phyloP scores from a whole-genome alignment of 2,113 vertebrate species.

The Marmota monax region DNA sequence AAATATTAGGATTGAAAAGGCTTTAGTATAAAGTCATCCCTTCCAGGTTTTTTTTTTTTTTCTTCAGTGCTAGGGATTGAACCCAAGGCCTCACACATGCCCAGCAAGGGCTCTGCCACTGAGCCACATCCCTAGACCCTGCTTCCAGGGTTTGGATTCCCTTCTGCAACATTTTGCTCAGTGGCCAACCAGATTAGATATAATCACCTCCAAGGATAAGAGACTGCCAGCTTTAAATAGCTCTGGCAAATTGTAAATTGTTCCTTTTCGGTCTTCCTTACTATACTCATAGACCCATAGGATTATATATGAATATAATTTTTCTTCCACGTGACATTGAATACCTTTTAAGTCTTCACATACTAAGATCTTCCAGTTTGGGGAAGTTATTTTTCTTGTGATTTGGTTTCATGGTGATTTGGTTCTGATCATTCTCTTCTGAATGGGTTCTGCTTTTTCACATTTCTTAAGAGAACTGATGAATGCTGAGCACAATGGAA shows the following conservation, averaged over 20 bases:
- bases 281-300: neutral
- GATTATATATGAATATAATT: neutral
- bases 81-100: too few relatives aligned
- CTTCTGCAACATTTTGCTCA: neutral
- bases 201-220: neutral
- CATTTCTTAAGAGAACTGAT: neutral
- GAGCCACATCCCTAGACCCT: too few relatives aligned
- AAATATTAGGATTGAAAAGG: neutral
- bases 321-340: neutral
- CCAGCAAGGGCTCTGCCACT: too few relatives aligned
- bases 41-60: too few relatives aligned
- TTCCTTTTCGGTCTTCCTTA: slow-evolving; percentile 34
- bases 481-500: neutral
- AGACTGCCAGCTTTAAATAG: neutral
- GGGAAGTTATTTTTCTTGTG: neutral
- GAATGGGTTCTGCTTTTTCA: neutral
- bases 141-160: neutral
- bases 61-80: too few relatives aligned
- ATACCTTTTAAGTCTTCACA: neutral
- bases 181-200: neutral
- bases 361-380: neutral
- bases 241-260: neutral
- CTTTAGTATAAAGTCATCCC: neutral
- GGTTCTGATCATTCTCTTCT: neutral
- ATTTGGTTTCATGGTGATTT: neutral